These are phyloP conservation scores for Hydractinia echinata DNA, from an alignment of 30 jellyfish, hydroid and myxozoan species.

Conservation along the genomic window DNA sequence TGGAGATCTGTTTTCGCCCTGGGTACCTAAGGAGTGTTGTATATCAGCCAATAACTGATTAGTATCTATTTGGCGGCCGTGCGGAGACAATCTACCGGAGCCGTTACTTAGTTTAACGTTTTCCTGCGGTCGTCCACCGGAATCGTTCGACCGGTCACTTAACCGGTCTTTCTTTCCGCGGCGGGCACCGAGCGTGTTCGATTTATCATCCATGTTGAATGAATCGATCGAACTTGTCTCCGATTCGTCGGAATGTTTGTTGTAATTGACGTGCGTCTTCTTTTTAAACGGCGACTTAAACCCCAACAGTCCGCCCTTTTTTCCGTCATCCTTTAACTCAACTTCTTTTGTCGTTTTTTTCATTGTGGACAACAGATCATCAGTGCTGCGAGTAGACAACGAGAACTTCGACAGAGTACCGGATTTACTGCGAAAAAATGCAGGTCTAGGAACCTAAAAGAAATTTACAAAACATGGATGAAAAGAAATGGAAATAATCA, in stretches of 20 bases:
- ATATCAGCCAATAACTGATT: slow-evolving; percentile 8
- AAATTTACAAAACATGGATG: neutral
- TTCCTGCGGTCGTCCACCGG: slow-evolving; percentile 7
- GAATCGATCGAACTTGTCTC: slow-evolving; percentile 46
- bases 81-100: neutral
- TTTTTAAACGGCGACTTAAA: slow-evolving; percentile 45
- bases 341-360: slow-evolving; percentile 15
- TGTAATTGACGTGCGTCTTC: slow-evolving; percentile 14
- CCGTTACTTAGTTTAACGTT: neutral
- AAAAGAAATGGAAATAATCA: neutral
- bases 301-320: slow-evolving; percentile 25
- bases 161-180: slow-evolving; percentile 34
- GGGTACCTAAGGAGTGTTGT: slow-evolving; percentile 4
- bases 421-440: slow-evolving; percentile 35
- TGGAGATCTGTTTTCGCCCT: neutral
- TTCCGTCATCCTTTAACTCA: slow-evolving; percentile 37
- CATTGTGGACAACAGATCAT: neutral
- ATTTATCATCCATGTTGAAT: slow-evolving; percentile 16
- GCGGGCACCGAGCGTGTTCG: slow-evolving; percentile 20
- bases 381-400: slow-evolving; percentile 23
- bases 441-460: slow-evolving; percentile 15
- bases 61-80: slow-evolving; percentile 11
- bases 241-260: slow-evolving; percentile 44
- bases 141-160: slow-evolving; percentile 38
- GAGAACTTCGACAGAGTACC: slow-evolving; percentile 31